Evolutionary conservation across 2,888 invertebrate genomes (phyloP).

Genomic region (Aspidiotus destructor): DNA sequence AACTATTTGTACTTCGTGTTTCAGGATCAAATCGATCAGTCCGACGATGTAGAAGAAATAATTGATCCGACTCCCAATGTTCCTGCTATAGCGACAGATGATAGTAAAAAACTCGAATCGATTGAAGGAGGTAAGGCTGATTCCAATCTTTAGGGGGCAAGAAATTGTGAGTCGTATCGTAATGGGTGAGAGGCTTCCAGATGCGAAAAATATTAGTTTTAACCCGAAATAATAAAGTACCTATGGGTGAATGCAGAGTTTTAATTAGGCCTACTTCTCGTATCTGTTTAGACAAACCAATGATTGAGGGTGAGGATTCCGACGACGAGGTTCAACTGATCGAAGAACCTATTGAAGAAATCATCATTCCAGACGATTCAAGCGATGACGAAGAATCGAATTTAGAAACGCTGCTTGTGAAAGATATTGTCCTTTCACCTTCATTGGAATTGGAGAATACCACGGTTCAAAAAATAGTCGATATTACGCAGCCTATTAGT

Average conservation of each 20-base stretch:
- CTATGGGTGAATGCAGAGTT: background rate
- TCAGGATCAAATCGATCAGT: background rate
- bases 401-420: constrained; percentile 23
- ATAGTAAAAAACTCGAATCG: background rate
- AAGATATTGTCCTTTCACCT: constrained; percentile 8
- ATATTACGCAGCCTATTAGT: constrained; percentile 50
- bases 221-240: background rate
- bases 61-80: constrained; percentile 1
- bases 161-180: background rate
- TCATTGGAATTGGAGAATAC: background rate
- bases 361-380: constrained; percentile 21
- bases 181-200: background rate
- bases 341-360: constrained; percentile 44
- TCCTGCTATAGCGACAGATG: constrained; percentile 4
- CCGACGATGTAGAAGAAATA: constrained; percentile 6
- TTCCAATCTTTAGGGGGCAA: background rate
- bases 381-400: constrained; percentile 26
- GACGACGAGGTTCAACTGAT: constrained; percentile 30
- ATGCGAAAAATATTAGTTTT: background rate
- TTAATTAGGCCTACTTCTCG: background rate
- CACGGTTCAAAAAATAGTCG: constrained; percentile 39
- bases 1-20: background rate
- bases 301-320: constrained; percentile 25
- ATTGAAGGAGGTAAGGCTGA: background rate
- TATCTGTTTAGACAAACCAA: background rate